A percentile compares a stretch with the other conserved stretches of the same genome.
Evolutionary conservation across 2,888 invertebrate genomes (phyloP).

Genomic region (Spilarctia lutea): DNA sequence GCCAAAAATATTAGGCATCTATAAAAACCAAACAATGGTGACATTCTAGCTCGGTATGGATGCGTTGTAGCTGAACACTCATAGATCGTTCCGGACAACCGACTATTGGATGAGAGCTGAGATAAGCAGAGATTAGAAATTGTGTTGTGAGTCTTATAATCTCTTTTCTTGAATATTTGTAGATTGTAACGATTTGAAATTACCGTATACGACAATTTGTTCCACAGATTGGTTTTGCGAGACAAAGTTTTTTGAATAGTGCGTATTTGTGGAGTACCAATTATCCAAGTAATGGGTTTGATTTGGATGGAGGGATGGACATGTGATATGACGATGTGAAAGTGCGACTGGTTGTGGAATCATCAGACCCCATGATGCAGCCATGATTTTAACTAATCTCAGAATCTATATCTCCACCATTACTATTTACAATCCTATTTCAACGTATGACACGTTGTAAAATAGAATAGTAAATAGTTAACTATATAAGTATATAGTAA

Average conservation of each 20-base stretch:
- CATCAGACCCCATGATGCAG: too few species aligned
- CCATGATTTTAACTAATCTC: not conserved
- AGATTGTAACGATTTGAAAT: not conserved
- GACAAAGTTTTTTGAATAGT: too few species aligned
- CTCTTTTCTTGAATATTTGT: not conserved
- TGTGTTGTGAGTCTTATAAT: not conserved
- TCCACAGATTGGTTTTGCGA: not conserved
- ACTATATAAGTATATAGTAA: too few species aligned
- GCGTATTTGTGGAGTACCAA: too few species aligned
- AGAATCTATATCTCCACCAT: not conserved
- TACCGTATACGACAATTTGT: not conserved
- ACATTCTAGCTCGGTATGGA: not conserved
- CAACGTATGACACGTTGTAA: too few species aligned
- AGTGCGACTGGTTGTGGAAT: too few species aligned
- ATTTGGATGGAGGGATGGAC: too few species aligned
- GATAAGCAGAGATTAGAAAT: too few species aligned
- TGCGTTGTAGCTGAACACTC: not conserved
- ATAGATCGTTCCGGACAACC: not conserved
- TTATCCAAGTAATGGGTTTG: too few species aligned
- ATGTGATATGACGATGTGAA: too few species aligned
- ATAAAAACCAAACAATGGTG: not conserved
- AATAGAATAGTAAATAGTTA: too few species aligned
- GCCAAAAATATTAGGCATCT: constrained; percentile 5
- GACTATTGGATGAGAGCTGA: not conserved
- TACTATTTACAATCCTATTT: not conserved